phyloP scores from a whole-genome alignment of 2,888 invertebrate species.

The Aleiodes leptofemur region DNA sequence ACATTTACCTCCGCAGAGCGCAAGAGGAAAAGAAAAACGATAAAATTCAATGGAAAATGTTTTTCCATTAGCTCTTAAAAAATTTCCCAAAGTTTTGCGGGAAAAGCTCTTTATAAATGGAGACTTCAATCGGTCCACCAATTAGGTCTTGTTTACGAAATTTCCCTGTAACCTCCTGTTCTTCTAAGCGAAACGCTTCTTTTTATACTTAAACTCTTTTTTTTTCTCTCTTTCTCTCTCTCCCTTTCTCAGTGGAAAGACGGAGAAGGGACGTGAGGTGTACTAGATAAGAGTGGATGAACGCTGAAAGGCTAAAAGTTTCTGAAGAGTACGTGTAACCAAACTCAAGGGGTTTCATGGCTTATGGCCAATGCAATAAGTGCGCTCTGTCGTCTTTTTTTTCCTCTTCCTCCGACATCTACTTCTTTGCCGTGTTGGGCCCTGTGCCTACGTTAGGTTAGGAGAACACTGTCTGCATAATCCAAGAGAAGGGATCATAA shows the following conservation, averaged over 20 bases:
- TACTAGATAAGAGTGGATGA: neutral
- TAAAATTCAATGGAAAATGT: neutral
- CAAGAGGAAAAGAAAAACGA: constrained; percentile 11
- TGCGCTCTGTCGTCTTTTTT: constrained; percentile 29
- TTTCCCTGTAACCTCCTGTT: constrained; percentile 42
- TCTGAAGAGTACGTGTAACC: constrained; percentile 13
- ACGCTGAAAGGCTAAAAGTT: constrained; percentile 26
- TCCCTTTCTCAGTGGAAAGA: neutral
- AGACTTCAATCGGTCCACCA: constrained; percentile 45
- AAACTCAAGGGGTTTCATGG: constrained; percentile 10
- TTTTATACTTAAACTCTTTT: neutral
- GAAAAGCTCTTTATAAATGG: constrained; percentile 33
- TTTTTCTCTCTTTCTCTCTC: neutral
- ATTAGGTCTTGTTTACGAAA: constrained; percentile 52
- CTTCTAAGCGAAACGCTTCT: constrained; percentile 33
- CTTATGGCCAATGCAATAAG: constrained; percentile 32
- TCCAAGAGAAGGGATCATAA: constrained; percentile 59
- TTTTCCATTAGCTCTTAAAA: constrained; percentile 11
- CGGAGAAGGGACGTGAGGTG: neutral
- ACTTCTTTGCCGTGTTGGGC: constrained; percentile 22
- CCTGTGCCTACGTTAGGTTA: constrained; percentile 9
- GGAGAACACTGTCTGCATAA: constrained; percentile 44
- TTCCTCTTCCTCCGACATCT: constrained; percentile 3
- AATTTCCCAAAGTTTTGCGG: constrained; percentile 14
- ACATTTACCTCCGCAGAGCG: neutral